Percentiles rank a stretch among this genome's conserved stretches.
phyloP scores from a whole-genome alignment of 2,888 invertebrate genomes.

The Trichogramma dendrolimi region DNA sequence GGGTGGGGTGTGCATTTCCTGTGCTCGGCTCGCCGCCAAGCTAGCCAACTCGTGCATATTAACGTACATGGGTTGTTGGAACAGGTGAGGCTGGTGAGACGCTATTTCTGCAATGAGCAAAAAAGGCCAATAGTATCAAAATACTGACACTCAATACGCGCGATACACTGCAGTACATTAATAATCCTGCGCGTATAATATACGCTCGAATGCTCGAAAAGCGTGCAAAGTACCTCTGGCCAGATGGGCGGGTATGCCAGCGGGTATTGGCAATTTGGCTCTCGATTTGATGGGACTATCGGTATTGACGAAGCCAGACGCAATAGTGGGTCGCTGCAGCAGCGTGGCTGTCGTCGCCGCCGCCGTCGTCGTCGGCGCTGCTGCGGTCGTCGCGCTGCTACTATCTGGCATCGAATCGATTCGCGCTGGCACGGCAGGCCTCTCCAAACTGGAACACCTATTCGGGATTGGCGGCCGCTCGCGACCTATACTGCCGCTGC shows the following conservation, averaged over 20 bases:
- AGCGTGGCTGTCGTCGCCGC: no score
- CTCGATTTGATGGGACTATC: constrained; percentile 38
- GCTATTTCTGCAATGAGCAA: constrained; percentile 32
- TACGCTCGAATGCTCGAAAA: neutral
- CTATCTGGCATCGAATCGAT: constrained; percentile 33
- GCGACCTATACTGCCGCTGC: constrained; percentile 35
- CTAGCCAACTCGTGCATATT: constrained; percentile 87
- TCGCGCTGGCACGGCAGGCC: constrained; percentile 64
- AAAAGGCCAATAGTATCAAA: neutral
- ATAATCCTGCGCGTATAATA: no score
- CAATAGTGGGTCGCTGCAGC: no score
- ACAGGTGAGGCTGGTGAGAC: constrained; percentile 40
- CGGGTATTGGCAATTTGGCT: constrained; percentile 59
- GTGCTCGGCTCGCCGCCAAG: constrained; percentile 73
- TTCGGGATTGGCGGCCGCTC: constrained; percentile 48
- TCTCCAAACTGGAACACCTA: constrained; percentile 77
- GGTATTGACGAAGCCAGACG: constrained; percentile 8
- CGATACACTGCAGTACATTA: neutral
- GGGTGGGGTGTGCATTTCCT: constrained; percentile 60
- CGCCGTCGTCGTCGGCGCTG: no score
- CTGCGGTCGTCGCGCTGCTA: neutral
- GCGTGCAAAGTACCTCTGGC: constrained; percentile 56
- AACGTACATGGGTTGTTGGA: constrained; percentile 71
- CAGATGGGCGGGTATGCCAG: constrained; percentile 73
- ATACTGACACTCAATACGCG: neutral